Evolutionary conservation across 2,888 invertebrate genomes (phyloP).

Genomic region (Parnassius mnemosyne): DNA sequence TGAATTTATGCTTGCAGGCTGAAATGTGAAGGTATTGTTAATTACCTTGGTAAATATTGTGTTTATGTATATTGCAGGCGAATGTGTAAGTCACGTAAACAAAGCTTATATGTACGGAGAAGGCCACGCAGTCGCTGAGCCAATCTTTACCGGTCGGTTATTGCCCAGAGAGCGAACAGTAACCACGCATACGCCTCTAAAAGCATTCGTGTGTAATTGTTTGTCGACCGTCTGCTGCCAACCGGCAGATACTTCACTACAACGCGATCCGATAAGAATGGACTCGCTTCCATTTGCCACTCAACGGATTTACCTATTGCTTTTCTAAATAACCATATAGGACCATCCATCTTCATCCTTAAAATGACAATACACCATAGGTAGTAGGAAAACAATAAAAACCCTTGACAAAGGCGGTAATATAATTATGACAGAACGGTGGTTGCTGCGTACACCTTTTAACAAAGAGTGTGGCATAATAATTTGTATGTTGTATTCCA

Average conservation of each 20-base stretch:
- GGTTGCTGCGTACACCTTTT: constrained; percentile 29
- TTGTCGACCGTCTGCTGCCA: constrained; percentile 47
- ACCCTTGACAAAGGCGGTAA: constrained; percentile 9
- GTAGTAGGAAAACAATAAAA: constrained; percentile 20
- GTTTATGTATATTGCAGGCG: neutral
- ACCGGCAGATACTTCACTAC: constrained; percentile 42
- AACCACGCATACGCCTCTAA: constrained; percentile 52
- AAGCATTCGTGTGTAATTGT: constrained; percentile 59
- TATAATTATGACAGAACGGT: constrained; percentile 9
- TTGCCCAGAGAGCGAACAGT: constrained; percentile 52
- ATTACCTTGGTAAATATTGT: constrained; percentile 6
- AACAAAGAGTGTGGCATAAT: constrained; percentile 40
- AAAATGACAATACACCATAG: constrained; percentile 14
- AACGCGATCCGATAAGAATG: constrained; percentile 24
- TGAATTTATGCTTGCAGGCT: neutral
- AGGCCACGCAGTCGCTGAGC: constrained; percentile 38
- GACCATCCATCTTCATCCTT: constrained; percentile 7
- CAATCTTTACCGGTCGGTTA: constrained; percentile 40
- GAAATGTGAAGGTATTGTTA: neutral
- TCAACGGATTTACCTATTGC: constrained; percentile 4
- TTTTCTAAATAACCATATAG: neutral
- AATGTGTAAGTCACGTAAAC: constrained; percentile 9
- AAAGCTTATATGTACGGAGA: constrained; percentile 30
- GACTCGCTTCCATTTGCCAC: constrained; percentile 29
- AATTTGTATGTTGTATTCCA: constrained; percentile 59